phyloP scores from a whole-genome alignment of 2,888 invertebrate species.

The Plagiodera versicolora region DNA sequence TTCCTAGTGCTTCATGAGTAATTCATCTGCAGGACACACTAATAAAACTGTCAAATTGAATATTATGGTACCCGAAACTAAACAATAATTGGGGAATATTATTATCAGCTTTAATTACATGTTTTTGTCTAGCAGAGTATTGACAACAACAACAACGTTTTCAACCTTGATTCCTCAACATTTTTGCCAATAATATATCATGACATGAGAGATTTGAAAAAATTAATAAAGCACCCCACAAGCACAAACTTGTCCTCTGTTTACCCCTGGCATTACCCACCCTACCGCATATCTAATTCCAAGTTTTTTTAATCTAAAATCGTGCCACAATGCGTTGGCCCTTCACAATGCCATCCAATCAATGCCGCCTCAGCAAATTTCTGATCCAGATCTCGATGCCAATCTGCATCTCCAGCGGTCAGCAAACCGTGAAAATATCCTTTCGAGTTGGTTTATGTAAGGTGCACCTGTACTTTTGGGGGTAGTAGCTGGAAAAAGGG shows the following conservation, averaged over 20 bases:
- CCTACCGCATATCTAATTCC: constrained; percentile 29
- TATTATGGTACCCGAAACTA: too few relatives aligned
- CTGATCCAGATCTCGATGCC: constrained; percentile 17
- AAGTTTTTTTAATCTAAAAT: constrained; percentile 31
- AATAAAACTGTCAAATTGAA: too few relatives aligned
- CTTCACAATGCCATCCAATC: constrained; percentile 30
- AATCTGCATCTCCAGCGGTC: constrained; percentile 38
- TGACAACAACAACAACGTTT: too few relatives aligned
- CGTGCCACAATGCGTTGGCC: constrained; percentile 28
- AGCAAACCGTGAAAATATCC: constrained; percentile 47
- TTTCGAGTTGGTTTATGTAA: constrained; percentile 33
- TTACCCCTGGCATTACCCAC: constrained; percentile 15
- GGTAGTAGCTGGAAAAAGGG: constrained; percentile 7
- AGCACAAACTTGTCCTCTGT: constrained; percentile 19
- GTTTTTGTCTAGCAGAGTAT: too few relatives aligned
- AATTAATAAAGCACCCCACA: neutral
- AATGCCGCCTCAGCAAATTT: constrained; percentile 12
- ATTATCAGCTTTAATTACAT: too few relatives aligned
- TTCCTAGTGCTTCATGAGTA: too few relatives aligned
- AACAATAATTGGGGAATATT: too few relatives aligned
- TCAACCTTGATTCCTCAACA: too few relatives aligned
- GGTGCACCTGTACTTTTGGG: constrained; percentile 44
- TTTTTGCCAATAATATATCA: too few relatives aligned
- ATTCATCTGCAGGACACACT: too few relatives aligned
- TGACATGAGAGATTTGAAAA: neutral